Base-by-base conservation (phyloP, 2,113 vertebrate species). In the Gallinago media region DNA sequence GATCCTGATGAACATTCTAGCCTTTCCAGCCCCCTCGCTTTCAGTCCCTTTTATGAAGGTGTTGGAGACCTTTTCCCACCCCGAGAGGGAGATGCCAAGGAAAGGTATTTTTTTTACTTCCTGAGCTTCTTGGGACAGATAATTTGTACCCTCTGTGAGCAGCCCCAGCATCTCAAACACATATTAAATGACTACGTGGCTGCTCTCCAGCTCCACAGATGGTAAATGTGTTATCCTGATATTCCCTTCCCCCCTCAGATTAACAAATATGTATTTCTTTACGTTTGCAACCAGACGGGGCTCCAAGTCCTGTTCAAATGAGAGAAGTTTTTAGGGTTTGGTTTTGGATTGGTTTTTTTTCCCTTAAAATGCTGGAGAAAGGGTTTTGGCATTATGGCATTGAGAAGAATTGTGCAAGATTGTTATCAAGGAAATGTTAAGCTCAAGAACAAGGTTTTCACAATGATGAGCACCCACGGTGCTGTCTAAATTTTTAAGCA, bases 61-160 rank as follows among this genome's bases (percentile, higher is more conserved):
- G n/a, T 88, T 62, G 26, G 65, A 87, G 17, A 9, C 9, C 12
- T 84, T 88, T 94, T 56, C 54, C 40, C 71, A 86, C 68, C 55
- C 61, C 1, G 0, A 55, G 34, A 66, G 10, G 84, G 36, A 93
- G 52, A 32, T 81, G 52, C 27, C 38, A 56, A 84, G 79, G 50
- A 88, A 84, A 92, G 27, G 46, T 66, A 40, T 8, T 44, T n/a
- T 46, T 50, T 91, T 71, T 76, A 8, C 9, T 91, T 85, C 38
- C 52, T 65, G 85, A 95, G 65, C 49, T 89, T 81, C 73, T 96
- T 95, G 63, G 63, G 70, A 84, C 76, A 87, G 82, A 82, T 93
- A 81, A 85, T 95, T 92, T 93, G 82, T 94, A 89, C 55, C 55
- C 95, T 67, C 77, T 63, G 11, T 68, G 59, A 29, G n/a, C 49